A percentile compares a stretch with the other conserved stretches of the same genome.
These are phyloP conservation scores for Virgularia gustaviana DNA, from an alignment of 92 coral and sea anemone species.

Conservation along the genomic window DNA sequence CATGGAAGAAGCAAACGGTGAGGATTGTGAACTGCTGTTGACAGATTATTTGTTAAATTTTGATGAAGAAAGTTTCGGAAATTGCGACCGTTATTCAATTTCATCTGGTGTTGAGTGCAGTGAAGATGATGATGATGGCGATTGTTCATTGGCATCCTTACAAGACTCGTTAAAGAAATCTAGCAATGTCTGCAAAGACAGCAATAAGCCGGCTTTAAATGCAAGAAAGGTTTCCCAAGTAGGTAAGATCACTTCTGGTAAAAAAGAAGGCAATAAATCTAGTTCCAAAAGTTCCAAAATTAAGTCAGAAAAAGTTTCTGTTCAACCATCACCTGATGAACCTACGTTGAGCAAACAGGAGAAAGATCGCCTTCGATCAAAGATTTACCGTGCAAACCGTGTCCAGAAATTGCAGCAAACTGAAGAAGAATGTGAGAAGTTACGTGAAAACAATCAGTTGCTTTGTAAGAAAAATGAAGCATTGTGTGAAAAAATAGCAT, in stretches of 20 bases:
- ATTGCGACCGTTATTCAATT: background rate
- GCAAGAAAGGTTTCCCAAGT: background rate
- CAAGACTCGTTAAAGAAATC: conserved; percentile 2
- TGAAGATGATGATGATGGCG: conserved; percentile 13
- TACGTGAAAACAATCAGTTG: conserved; percentile 14
- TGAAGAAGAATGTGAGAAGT: background rate
- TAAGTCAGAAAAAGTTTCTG: too few species aligned
- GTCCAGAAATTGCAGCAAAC: background rate
- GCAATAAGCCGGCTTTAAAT: background rate
- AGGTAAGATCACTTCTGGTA: too few species aligned
- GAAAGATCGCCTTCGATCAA: background rate
- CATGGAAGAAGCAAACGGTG: background rate
- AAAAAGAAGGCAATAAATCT: too few species aligned
- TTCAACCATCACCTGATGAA: background rate
- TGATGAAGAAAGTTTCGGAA: conserved; percentile 35
- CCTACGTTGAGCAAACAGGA: background rate
- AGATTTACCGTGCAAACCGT: background rate
- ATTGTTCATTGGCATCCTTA: conserved; percentile 10
- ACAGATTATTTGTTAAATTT: conserved; percentile 69
- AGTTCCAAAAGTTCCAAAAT: too few species aligned
- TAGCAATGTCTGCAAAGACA: background rate
- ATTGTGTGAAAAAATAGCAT: conserved; percentile 43
- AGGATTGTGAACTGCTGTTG: conserved; percentile 47
- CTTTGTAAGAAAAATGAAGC: conserved; percentile 37
- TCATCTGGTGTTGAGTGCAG: conserved; percentile 25